Percentiles rank a stretch among this genome's conserved stretches.
These are phyloP conservation scores for Pangasius macronema DNA, from an alignment of 2,797 vertebrate species.

Conservation along the genomic window DNA sequence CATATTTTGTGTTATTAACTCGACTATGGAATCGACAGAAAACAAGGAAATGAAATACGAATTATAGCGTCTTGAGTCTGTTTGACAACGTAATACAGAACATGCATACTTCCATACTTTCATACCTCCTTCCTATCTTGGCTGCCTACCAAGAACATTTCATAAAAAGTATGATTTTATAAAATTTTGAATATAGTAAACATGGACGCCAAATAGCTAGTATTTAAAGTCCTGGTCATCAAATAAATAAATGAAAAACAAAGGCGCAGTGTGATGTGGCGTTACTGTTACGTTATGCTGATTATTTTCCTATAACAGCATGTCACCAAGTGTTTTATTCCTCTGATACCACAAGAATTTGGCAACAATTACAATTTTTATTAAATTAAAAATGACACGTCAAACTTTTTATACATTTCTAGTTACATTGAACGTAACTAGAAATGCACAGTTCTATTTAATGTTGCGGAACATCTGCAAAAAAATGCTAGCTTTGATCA, in stretches of 20 bases:
- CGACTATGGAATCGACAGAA: too few relatives aligned
- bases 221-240: background rate
- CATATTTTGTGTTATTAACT: too few relatives aligned
- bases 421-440: background rate
- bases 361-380: background rate
- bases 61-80: too few relatives aligned
- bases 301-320: background rate
- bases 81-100: too few relatives aligned
- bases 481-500: too few relatives aligned
- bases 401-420: background rate
- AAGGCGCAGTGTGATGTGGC: background rate
- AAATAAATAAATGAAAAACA: background rate
- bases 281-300: background rate
- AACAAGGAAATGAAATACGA: too few relatives aligned
- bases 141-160: background rate
- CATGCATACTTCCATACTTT: too few relatives aligned
- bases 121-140: too few relatives aligned
- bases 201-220: too few relatives aligned
- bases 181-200: too few relatives aligned
- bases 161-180: too few relatives aligned
- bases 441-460: background rate
- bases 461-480: background rate
- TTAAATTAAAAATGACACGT: background rate
- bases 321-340: background rate
- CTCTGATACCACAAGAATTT: background rate